Conservation (phyloP, 2,113 vertebrate species). For the Guaruba guarouba region DNA sequence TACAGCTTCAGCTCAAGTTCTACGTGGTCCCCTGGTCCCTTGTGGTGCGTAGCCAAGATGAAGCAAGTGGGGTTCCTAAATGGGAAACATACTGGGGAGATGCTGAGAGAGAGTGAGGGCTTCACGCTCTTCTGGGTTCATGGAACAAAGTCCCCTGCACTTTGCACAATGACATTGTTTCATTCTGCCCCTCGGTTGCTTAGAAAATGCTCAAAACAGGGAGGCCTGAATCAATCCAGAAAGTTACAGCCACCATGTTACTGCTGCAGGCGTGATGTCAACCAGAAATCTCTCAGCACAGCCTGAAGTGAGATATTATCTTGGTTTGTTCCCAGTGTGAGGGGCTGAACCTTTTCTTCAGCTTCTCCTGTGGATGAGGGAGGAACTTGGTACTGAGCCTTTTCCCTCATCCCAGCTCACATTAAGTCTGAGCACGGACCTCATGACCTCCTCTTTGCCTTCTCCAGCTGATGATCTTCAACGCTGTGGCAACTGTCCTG, state of each 20-base stretch:
- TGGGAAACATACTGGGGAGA: background rate
- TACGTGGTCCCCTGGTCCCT: conserved; percentile 83
- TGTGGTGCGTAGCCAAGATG: conserved; percentile 70
- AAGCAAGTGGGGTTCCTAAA: background rate
- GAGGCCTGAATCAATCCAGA: background rate
- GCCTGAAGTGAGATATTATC: background rate
- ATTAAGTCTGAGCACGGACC: fast-evolving
- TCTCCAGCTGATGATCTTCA: conserved; percentile 81
- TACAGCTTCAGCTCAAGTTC: conserved; percentile 71
- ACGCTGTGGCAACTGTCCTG: conserved; percentile 72
- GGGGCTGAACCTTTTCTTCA: background rate
- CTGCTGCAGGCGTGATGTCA: background rate
- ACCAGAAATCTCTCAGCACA: background rate
- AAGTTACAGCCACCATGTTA: background rate
- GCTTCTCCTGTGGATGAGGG: background rate
- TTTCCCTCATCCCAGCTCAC: fast-evolving
- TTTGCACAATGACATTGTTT: background rate
- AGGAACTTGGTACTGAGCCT: background rate
- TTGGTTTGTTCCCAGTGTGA: background rate
- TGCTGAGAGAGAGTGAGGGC: background rate
- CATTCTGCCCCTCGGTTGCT: background rate
- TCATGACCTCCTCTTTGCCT: background rate
- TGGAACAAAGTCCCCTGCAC: background rate
- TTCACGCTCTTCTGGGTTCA: background rate
- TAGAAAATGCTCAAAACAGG: background rate